A percentile compares a stretch with the other conserved stretches of the same genome.
phyloP scores from a whole-genome alignment of 2,113 vertebrate genomes.

The Xenopus borealis region DNA sequence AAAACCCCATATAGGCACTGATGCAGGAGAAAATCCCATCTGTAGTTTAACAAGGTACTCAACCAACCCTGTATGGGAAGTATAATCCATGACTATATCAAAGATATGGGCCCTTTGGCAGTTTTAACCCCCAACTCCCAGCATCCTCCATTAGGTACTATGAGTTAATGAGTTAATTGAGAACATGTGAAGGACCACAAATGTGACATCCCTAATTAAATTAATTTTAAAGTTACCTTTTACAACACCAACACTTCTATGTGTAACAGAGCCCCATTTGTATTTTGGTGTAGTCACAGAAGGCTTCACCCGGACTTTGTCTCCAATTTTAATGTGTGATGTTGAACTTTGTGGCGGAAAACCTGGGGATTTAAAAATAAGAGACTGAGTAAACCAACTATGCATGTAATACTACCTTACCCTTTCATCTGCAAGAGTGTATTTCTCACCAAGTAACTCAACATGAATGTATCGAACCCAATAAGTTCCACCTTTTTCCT shows the following conservation, averaged over 20 bases:
- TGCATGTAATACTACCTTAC: no score
- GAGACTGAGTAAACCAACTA: not conserved
- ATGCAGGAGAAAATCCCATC: not conserved
- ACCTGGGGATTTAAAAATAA: conserved; percentile 62
- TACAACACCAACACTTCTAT: conserved; percentile 91
- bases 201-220: no score
- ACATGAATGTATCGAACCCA: conserved; percentile 98
- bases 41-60: not conserved
- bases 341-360: conserved; percentile 93
- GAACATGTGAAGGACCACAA: no score
- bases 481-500: conserved; percentile 96
- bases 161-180: no score
- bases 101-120: no score
- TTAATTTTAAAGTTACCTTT: conserved; percentile 73
- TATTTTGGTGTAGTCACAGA: conserved; percentile 94
- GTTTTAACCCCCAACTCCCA: no score
- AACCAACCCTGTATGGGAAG: no score
- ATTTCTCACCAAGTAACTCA: conserved; percentile 83
- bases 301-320: conserved; percentile 94
- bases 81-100: no score
- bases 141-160: no score
- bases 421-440: no score
- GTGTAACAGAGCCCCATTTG: conserved; percentile 97
- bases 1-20: no score
- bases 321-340: conserved; percentile 95